Percentiles rank a stretch among this genome's conserved stretches.
Conservation (phyloP, 2,797 vertebrate species). For the Hippopotamyrus pictus region DNA sequence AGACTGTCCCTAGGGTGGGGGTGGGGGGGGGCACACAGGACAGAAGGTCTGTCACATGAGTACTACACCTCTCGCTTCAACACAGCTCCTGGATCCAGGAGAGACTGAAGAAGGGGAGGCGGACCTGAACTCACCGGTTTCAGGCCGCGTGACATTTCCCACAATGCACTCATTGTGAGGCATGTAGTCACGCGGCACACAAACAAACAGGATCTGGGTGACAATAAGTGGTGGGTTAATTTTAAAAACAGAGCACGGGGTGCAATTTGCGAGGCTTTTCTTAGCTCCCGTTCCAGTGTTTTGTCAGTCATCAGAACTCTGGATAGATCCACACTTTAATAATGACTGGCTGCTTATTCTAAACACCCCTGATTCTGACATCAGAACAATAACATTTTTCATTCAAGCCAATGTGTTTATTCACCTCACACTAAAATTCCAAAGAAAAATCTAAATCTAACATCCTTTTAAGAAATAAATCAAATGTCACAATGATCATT, state of each 20-base stretch:
- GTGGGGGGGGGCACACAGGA: not conserved
- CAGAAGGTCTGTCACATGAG: not conserved
- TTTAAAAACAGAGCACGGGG: constrained; percentile 1
- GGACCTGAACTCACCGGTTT: not conserved
- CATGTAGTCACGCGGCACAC: not conserved
- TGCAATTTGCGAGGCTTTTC: not conserved
- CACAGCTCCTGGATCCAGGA: not conserved
- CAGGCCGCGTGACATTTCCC: constrained; percentile 12
- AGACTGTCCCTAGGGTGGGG: not conserved
- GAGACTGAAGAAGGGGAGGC: not conserved
- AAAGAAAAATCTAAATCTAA: not conserved
- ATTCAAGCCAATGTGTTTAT: not conserved
- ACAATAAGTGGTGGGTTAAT: constrained; percentile 10
- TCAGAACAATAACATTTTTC: not conserved
- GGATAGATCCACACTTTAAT: not conserved
- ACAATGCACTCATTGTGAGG: constrained; percentile 14
- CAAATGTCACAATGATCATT: not conserved
- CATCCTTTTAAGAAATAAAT: not conserved
- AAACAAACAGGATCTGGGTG: constrained; percentile 9
- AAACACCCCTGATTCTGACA: not conserved
- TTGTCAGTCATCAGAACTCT: not conserved
- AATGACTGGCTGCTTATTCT: not conserved
- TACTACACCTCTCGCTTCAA: not conserved
- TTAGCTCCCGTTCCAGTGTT: not conserved
- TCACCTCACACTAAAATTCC: not conserved